Evolutionary conservation across 2,888 invertebrate species (phyloP), one percentile per base, ranked within the genome.

Genomic region (Conops quadrifasciatus): DNA sequence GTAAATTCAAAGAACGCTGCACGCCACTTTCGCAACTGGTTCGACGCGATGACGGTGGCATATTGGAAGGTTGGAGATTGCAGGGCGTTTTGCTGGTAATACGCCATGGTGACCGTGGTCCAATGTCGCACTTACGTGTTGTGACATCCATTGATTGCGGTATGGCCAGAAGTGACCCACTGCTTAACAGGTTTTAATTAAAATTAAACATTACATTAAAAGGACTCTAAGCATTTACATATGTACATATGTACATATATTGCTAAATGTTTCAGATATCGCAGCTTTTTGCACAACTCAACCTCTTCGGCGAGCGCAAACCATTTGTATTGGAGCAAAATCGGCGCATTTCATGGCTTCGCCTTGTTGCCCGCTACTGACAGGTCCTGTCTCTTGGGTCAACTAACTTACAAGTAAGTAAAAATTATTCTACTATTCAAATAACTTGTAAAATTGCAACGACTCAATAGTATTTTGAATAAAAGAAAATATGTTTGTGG

Each of bases 21-120:
- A 93, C 93, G 82, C 90, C 92, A 30, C 90, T 93, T 0, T 89
- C 90, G 28, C 90, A 89, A 72, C 91, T 94, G 71, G 84, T 86
- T 13, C 86, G 90, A 69, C 91, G 91, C 64, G 91, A 92, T 77
- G 95, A 95, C 90, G 94, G 86, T 66, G 86, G 85, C 56, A 80
- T 85, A 72, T 77, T 86, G 70, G 85, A 86, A 75, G 85, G 86
- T 67, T 86, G 85, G 86, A 83, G 85, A 67, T 74, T 87, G 47
- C 85, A 85, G 73, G 85, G 85, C 16, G 89, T 93, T 2, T 83
- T 95, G 53, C 88, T 94, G 65, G 87, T 96, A 63, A 91, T 94
- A 4, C 88, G 97, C 19, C 97, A 97, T 82, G 97, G 97, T 0
- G 96, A 96, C 83, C 88, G 97, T 64, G 95, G 96, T 0, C 94